These are phyloP conservation scores for Manis crassicaudata DNA, from an alignment of 2,797 vertebrate genomes.

Conservation along the genomic window DNA sequence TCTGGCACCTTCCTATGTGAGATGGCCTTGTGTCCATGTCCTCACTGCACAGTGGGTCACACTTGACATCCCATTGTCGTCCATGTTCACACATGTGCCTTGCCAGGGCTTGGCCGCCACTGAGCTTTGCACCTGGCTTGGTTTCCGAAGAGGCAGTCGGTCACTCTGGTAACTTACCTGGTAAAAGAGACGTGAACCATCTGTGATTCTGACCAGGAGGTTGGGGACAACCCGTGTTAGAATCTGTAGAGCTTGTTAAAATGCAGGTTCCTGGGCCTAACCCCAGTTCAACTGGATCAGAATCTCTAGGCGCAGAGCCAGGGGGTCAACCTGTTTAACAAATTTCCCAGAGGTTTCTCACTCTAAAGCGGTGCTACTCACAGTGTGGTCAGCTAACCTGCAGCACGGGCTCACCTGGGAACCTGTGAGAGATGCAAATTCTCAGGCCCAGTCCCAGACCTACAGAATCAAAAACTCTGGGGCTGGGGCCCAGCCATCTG, in stretches of 20 bases:
- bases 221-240: background rate
- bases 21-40: background rate
- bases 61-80: background rate
- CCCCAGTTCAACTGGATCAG: background rate
- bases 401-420: background rate
- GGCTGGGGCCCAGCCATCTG: background rate
- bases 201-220: background rate
- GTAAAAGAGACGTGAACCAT: background rate
- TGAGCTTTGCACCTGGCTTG: background rate
- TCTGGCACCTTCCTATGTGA: background rate
- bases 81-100: background rate
- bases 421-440: background rate
- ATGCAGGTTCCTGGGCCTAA: background rate
- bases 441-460: background rate
- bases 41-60: background rate
- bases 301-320: background rate
- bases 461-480: background rate
- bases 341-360: background rate
- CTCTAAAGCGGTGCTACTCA: background rate
- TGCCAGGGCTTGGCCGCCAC: background rate
- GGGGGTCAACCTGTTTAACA: background rate
- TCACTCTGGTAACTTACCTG: background rate
- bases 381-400: background rate
- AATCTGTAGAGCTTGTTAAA: background rate
- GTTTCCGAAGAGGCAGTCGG: background rate